phyloP scores from a whole-genome alignment of 2,888 invertebrate genomes.

The Aporophyla nigra region DNA sequence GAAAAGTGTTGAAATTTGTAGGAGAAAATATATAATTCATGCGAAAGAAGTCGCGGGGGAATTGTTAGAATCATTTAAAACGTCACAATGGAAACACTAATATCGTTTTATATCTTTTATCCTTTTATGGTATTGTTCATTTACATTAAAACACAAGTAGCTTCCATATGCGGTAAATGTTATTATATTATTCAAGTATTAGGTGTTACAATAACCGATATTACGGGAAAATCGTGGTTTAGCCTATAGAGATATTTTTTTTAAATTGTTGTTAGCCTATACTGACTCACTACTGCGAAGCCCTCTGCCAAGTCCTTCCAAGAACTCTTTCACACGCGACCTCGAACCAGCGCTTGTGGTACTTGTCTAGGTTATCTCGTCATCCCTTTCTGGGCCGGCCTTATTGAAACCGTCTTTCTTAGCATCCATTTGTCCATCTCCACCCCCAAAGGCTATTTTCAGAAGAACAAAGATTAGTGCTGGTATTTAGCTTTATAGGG shows the following conservation, averaged over 20 bases:
- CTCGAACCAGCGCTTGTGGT: neutral
- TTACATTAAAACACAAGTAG: neutral
- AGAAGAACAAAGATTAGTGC: no score
- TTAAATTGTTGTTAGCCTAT: neutral
- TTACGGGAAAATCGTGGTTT: neutral
- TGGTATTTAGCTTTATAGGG: no score
- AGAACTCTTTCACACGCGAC: neutral
- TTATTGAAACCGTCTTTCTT: neutral
- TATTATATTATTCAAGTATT: constrained; percentile 1
- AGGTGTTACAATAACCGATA: neutral
- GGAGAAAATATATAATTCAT: neutral
- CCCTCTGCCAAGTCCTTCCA: neutral
- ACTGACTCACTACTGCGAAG: neutral
- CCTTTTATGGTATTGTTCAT: constrained; percentile 17
- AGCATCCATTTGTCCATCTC: no score
- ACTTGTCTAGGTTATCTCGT: neutral
- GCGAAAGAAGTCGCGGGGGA: neutral
- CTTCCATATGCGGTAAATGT: constrained; percentile 1
- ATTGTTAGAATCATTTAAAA: neutral
- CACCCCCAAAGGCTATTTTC: no score
- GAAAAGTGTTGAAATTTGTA: neutral
- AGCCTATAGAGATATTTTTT: neutral
- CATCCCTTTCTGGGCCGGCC: neutral
- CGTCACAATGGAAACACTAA: neutral
- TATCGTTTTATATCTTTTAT: neutral